phyloP scores from a whole-genome alignment of 1,140 invertebrate species.

The Drosophila pallidifrons region DNA sequence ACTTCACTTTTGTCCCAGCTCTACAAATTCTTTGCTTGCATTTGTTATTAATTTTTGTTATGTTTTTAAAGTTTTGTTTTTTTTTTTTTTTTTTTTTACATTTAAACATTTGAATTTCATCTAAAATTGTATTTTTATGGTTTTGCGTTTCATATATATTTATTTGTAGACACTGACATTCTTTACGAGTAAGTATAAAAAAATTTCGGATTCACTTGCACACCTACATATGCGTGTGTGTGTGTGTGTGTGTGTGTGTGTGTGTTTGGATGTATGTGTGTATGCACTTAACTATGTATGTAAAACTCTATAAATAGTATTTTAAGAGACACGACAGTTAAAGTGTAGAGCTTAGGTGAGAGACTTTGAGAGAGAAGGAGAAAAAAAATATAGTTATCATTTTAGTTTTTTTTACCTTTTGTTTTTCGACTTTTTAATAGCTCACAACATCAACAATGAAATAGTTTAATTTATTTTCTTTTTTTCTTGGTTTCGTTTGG shows the following conservation, averaged over 20 bases:
- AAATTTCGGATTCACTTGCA: slow-evolving; percentile 17
- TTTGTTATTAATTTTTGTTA: slow-evolving; percentile 16
- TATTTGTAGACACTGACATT: slow-evolving; percentile 69
- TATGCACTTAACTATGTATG: slow-evolving; percentile 46
- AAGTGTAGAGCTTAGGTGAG: slow-evolving; percentile 71
- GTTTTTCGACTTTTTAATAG: slow-evolving; percentile 53
- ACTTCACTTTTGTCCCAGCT: slow-evolving; percentile 4
- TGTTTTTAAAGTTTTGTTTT: slow-evolving; percentile 4
- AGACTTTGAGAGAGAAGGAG: slow-evolving; percentile 70
- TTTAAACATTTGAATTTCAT: slow-evolving; percentile 67
- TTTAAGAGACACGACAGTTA: slow-evolving; percentile 75
- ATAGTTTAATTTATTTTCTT: slow-evolving; percentile 67
- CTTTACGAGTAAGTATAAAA: slow-evolving; percentile 42
- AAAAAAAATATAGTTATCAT: slow-evolving; percentile 68
- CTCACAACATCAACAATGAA: slow-evolving; percentile 85
- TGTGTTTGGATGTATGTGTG: slow-evolving; percentile 42
- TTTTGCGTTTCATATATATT: slow-evolving; percentile 50
- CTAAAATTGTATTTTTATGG: slow-evolving; percentile 60
- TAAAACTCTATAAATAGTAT: slow-evolving; percentile 69
- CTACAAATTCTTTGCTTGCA: slow-evolving; percentile 12
- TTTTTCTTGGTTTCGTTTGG: slow-evolving; percentile 5
- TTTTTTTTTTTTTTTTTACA: slow-evolving; percentile 12
- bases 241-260: slow-evolving; percentile 53
- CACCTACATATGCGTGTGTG: slow-evolving; percentile 34
- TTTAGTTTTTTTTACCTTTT: slow-evolving; percentile 28